phyloP scores from a whole-genome alignment of 2,113 vertebrate species.

The Mobula hypostoma region DNA sequence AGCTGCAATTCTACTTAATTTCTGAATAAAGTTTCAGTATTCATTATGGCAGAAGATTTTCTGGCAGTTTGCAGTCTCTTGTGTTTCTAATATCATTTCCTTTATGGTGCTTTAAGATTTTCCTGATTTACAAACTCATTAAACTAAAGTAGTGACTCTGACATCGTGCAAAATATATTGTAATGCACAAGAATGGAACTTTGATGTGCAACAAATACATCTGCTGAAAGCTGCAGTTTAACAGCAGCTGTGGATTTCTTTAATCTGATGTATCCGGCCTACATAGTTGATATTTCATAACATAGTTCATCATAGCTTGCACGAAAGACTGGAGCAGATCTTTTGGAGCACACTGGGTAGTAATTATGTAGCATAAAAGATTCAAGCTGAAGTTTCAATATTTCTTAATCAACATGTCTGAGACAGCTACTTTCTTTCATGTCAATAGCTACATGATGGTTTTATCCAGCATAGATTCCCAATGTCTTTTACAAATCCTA shows the following conservation, averaged over 20 bases:
- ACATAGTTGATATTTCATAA: background rate
- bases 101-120: background rate
- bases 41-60: background rate
- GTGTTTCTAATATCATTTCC: too few relatives aligned
- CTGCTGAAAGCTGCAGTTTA: background rate
- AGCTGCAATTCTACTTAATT: background rate
- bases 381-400: background rate
- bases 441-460: background rate
- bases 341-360: background rate
- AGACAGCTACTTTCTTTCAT: background rate
- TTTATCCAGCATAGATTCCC: background rate
- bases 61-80: too few relatives aligned
- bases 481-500: conserved; percentile 1
- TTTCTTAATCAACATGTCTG: conserved; percentile 9
- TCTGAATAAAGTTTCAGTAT: background rate
- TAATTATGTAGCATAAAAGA: background rate
- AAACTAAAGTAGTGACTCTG: background rate
- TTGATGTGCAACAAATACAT: conserved; percentile 4
- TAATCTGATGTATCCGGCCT: background rate
- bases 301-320: background rate
- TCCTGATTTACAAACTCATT: background rate
- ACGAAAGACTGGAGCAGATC: background rate
- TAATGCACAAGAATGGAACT: background rate
- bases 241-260: background rate
- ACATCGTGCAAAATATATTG: background rate